Base-by-base conservation (phyloP, 2,888 invertebrate species). In the Diarsia rubi region DNA sequence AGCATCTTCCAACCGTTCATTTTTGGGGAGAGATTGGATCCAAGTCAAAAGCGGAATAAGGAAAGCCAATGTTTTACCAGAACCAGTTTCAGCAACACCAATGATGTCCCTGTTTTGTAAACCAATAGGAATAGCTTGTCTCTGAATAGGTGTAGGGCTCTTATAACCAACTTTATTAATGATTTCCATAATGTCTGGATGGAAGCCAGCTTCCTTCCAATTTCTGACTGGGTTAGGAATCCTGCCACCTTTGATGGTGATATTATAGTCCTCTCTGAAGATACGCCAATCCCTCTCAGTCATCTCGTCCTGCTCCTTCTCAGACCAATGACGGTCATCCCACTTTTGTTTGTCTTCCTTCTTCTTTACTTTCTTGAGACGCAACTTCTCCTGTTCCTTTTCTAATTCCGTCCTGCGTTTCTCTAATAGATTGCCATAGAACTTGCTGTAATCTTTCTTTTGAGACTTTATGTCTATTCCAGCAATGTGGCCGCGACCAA, bases 281-380 rank as follows among this genome's bases (percentile, higher is more conserved):
- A 99, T 99, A 94, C 99, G 98, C 99, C 99, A 99, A 97, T 99
- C 99, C 89, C 99, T 97, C 93, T 99, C 99, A 0, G 98, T 99
- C 99, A 99, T 99, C 94, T 99, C 99, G 69, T 98, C 98, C 0
- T 98, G 95, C 16, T 98, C 98, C 93, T 99, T 99, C 90, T 99
- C 99, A 6, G 98, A 98, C 99, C 99, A 99, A 94, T 99, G 99
- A 9, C 99, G 97, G 93, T 99, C 99, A 94, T 99, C 99, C 99
- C 99, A 99, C 90, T 99, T 98, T 91, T 99, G 99, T 95, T 99
- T 99, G 85, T 99, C 99, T 96, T 99, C 99, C 93, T 99, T 99
- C 90, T 98, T 98, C 88, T 98, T 98, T 0, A 99, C 98, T 93
- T 99, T 99, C 91, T 99, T 99, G 77, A 99, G 95, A 44, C 99